A percentile compares a stretch with the other conserved stretches of the same genome.
These are phyloP conservation scores for Anorthoa munda DNA, from an alignment of 2,888 invertebrate genomes.

Conservation along the genomic window DNA sequence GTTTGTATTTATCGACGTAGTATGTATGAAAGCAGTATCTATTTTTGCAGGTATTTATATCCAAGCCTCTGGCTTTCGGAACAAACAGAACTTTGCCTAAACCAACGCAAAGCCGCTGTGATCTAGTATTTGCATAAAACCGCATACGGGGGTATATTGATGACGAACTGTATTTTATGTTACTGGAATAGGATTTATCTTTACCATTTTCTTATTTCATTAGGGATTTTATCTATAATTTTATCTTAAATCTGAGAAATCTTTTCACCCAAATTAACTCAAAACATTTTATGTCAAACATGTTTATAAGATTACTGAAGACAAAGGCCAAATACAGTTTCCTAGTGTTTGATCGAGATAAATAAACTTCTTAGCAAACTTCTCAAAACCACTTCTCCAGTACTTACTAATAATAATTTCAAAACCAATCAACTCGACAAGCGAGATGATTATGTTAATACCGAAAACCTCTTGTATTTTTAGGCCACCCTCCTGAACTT, in stretches of 20 bases:
- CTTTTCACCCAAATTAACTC: neutral
- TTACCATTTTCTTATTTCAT: neutral
- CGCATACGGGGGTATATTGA: neutral
- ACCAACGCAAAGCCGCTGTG: conserved; percentile 19
- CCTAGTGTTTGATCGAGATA: neutral
- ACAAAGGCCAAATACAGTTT: neutral
- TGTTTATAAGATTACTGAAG: neutral
- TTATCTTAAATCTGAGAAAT: neutral
- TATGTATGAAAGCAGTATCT: too few relatives aligned
- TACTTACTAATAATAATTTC: conserved; percentile 22
- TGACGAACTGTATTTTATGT: conserved; percentile 3
- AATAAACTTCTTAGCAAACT: conserved; percentile 17
- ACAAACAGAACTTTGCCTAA: conserved; percentile 47
- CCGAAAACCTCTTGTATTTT: conserved; percentile 31
- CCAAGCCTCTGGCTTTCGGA: conserved; percentile 33
- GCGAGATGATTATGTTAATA: conserved; percentile 38
- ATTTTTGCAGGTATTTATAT: conserved; percentile 9
- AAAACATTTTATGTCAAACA: neutral
- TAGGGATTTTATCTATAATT: neutral
- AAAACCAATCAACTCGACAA: conserved; percentile 32
- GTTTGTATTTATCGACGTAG: conserved; percentile 23
- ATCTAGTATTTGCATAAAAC: conserved; percentile 48
- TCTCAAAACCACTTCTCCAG: neutral
- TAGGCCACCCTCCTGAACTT: conserved; percentile 14
- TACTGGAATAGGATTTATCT: neutral